Evolutionary conservation across 2,888 invertebrate species (phyloP).

Genomic region (Allolobophora icterica): DNA sequence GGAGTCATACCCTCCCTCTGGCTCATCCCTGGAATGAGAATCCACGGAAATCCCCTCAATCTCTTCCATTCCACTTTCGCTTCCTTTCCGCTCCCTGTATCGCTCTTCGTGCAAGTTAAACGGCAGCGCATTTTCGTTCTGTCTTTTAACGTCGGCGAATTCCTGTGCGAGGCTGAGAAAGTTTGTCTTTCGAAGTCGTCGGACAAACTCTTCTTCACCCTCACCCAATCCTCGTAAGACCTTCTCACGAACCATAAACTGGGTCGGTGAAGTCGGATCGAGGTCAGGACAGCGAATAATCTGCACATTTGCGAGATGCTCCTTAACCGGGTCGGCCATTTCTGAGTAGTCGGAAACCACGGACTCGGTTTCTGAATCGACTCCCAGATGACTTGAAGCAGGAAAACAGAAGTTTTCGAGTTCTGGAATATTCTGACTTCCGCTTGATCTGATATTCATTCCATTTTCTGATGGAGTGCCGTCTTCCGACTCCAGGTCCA

Average conservation of each 20-base stretch:
- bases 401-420: not conserved
- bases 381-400: not conserved
- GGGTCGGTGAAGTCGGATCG: conserved; percentile 36
- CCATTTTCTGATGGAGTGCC: no score
- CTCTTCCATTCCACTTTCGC: not conserved
- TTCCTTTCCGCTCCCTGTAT: conserved; percentile 33
- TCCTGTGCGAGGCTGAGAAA: conserved; percentile 63
- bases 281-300: conserved; percentile 48
- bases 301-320: conserved; percentile 48
- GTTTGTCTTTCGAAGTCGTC: conserved; percentile 59
- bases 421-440: not conserved
- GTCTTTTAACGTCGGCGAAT: conserved; percentile 62
- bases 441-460: not conserved
- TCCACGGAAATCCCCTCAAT: not conserved
- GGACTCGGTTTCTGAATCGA: conserved; percentile 46
- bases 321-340: conserved; percentile 54
- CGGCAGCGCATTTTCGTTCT: conserved; percentile 59
- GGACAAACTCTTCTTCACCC: conserved; percentile 55
- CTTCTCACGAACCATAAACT: not conserved
- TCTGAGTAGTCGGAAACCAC: conserved; percentile 60
- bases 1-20: not conserved
- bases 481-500: not conserved
- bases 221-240: conserved; percentile 48
- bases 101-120: conserved; percentile 56
- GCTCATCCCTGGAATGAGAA: not conserved